Percentiles rank a stretch among this genome's conserved stretches.
phyloP scores from a whole-genome alignment of 1,140 invertebrate species.

The Drosophila teissieri region DNA sequence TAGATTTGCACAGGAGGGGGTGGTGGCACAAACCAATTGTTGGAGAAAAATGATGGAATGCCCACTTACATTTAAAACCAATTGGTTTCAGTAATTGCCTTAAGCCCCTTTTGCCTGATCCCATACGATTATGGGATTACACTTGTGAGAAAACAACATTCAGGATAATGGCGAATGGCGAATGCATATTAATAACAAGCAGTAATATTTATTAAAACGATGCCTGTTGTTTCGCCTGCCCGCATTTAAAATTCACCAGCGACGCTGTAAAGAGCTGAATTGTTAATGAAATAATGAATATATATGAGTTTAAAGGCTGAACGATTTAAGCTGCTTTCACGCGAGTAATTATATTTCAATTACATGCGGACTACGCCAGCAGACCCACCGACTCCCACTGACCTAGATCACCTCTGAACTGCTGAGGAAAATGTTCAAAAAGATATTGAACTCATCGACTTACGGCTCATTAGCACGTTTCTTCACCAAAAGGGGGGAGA shows the following conservation, averaged over 20 bases:
- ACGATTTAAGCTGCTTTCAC: slow-evolving; percentile 36
- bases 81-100: slow-evolving; percentile 32
- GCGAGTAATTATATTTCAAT: slow-evolving; percentile 73
- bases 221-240: slow-evolving; percentile 3
- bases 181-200: slow-evolving; percentile 42
- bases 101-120: slow-evolving; percentile 1
- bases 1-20: neutral
- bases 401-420: slow-evolving; percentile 41
- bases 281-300: slow-evolving; percentile 57
- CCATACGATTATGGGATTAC: slow-evolving; percentile 46
- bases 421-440: slow-evolving; percentile 6
- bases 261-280: slow-evolving; percentile 40
- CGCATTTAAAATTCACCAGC: slow-evolving; percentile 53
- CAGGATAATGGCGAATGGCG: slow-evolving; percentile 27
- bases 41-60: slow-evolving; percentile 3
- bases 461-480: slow-evolving; percentile 71
- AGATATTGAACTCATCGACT: slow-evolving; percentile 52
- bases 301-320: slow-evolving; percentile 32
- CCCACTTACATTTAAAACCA: slow-evolving; percentile 27
- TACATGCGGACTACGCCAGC: slow-evolving; percentile 19
- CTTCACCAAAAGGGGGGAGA: neutral
- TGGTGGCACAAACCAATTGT: neutral
- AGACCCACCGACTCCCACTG: slow-evolving; percentile 24
- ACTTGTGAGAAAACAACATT: slow-evolving; percentile 38
- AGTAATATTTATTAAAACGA: slow-evolving; percentile 43